Evolutionary conservation across 2,113 vertebrate species (phyloP).

Genomic region (Garra rufa): DNA sequence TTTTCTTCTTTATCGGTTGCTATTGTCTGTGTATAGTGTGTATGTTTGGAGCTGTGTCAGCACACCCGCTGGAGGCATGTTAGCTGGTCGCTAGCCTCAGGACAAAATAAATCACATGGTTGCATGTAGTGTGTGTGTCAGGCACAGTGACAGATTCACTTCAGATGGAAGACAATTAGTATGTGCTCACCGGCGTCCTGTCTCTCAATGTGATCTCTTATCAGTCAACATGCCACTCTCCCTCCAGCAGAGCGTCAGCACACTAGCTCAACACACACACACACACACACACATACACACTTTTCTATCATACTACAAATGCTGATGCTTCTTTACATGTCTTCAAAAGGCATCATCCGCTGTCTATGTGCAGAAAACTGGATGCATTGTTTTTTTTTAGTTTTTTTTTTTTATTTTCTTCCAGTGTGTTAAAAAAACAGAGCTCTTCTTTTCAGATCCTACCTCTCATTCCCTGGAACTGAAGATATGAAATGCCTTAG

Average conservation of each 20-base stretch:
- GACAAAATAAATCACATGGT: constrained; percentile 44
- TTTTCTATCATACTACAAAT: constrained; percentile 44
- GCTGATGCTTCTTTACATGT: constrained; percentile 37
- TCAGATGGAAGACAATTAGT: constrained; percentile 41
- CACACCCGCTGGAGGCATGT: constrained; percentile 46
- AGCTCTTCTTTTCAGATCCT: neutral
- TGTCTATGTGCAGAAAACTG: neutral
- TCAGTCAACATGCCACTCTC: constrained; percentile 64
- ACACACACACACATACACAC: neutral
- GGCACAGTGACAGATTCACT: constrained; percentile 36
- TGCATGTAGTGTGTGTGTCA: constrained; percentile 24
- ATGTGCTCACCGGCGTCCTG: constrained; percentile 24
- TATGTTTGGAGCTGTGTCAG: constrained; percentile 15
- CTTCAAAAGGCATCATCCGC: constrained; percentile 12
- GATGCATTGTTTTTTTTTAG: neutral
- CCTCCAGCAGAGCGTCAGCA: constrained; percentile 16
- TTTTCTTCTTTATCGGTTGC: neutral
- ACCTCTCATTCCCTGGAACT: neutral
- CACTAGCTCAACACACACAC: neutral
- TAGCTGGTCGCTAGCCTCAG: constrained; percentile 34
- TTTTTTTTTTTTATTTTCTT: neutral
- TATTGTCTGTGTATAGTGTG: constrained; percentile 12
- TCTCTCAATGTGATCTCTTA: constrained; percentile 51
- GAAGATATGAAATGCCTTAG: neutral
- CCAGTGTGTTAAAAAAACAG: neutral